Percentiles rank a stretch among this genome's conserved stretches.
Evolutionary conservation across 2,113 vertebrate species (phyloP).

Genomic region (Spermophilus dauricus): DNA sequence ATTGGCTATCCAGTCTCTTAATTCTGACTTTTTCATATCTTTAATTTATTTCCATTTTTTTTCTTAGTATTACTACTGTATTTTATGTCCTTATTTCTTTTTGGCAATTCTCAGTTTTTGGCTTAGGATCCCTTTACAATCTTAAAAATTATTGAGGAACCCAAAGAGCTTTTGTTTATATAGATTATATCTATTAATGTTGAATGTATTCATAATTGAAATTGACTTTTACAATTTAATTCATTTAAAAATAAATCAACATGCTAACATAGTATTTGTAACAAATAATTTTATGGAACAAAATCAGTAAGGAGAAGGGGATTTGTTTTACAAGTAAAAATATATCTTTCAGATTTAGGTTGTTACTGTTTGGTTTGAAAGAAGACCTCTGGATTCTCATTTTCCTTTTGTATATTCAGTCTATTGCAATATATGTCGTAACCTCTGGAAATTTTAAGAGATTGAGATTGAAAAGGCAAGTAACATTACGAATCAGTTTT

Average conservation of each 20-base stretch:
- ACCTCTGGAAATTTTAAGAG: background rate
- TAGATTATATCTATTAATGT: too few relatives aligned
- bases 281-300: background rate
- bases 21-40: background rate
- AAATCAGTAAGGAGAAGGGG: background rate
- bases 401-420: background rate
- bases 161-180: too few relatives aligned
- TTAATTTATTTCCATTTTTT: background rate
- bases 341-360: background rate
- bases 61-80: background rate
- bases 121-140: background rate
- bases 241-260: conserved; percentile 13
- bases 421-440: background rate
- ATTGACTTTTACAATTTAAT: background rate
- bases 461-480: background rate
- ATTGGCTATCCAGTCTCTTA: background rate
- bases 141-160: background rate
- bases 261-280: conserved; percentile 1
- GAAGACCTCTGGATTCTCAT: conserved; percentile 21
- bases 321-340: background rate
- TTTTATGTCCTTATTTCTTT: background rate
- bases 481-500: background rate
- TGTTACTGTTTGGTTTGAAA: background rate
- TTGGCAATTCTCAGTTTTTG: background rate
- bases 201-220: too few relatives aligned